Evolutionary conservation across 1,140 invertebrate species (phyloP), one percentile per base, ranked within the genome.

Genomic region (Onthophagus taurus): DNA sequence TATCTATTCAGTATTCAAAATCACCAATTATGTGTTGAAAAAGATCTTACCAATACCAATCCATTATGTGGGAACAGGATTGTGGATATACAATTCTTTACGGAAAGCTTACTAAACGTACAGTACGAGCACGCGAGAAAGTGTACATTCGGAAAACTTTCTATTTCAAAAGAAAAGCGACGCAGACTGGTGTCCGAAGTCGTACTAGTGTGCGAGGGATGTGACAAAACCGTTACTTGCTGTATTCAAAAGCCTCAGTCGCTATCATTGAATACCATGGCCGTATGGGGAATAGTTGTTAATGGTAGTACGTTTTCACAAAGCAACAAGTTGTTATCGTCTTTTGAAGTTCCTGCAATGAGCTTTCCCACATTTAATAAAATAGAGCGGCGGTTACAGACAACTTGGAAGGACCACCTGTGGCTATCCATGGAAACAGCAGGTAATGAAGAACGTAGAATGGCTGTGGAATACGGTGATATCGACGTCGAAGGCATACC

Each of bases 401-500:
- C 14, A 23, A 3, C 4, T 3, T 39, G 18, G 37, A 26, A 39
- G 13, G 23, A 39, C 11, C 3, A 26, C 19, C 13, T 39, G 7
- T 39, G 37, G 37, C 13, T 23, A 4, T 39, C 23, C 3, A 42
- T 30, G 21, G 24, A 42, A 13, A 20, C 29, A 31, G 39, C 6
- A 20, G 24, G 39, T 4, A 42, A 18, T 30, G 39, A 42, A 31
- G 24, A 42, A 31, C 18, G 31, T 42, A 23, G 31, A 8, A 3
- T 42, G 16, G 61, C 58, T 8, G 42, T 52, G 26, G 46, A 51
- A 39, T 34, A 31, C 1, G 50, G 51, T 6, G 45, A 60, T 35
- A 43, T 65, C 26, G 49, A 61, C 42, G 46, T 48, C 5, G 52
- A 63, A 16, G 63, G 60, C 36, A 39, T 57, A 26, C 60, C 63